Conservation (phyloP, 2,113 vertebrate species). For the Suricata suricatta region DNA sequence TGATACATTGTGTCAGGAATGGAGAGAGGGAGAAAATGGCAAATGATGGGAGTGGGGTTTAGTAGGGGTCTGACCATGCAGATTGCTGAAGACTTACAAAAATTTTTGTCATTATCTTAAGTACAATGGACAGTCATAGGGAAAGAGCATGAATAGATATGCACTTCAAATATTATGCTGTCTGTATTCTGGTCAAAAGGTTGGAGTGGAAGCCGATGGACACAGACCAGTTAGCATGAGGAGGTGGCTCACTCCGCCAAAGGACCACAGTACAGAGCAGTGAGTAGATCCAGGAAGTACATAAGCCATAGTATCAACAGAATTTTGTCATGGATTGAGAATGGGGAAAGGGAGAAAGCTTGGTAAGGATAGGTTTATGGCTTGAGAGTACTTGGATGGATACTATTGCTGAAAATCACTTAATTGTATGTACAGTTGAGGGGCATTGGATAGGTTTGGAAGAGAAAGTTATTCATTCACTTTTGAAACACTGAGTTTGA, state of each 20-base stretch:
- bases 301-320: not conserved
- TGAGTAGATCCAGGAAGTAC: not conserved
- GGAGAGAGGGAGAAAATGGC: accelerated
- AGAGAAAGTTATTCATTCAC: not conserved
- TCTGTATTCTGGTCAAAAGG: not conserved
- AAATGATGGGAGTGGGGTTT: not conserved
- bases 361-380: not conserved
- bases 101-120: not conserved
- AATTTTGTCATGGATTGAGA: not conserved
- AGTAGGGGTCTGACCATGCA: not conserved
- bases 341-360: not conserved
- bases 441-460: not conserved
- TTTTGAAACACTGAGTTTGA: not conserved
- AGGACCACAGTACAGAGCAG: not conserved
- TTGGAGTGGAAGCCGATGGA: not conserved
- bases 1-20: not conserved
- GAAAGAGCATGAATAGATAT: not conserved
- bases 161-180: not conserved
- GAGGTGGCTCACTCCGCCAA: not conserved
- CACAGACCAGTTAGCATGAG: not conserved
- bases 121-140: not conserved
- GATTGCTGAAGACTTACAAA: not conserved
- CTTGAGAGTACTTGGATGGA: not conserved
- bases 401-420: not conserved
- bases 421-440: not conserved